These are phyloP conservation scores for Acronicta psi DNA, from an alignment of 2,888 invertebrate species.

Conservation along the genomic window DNA sequence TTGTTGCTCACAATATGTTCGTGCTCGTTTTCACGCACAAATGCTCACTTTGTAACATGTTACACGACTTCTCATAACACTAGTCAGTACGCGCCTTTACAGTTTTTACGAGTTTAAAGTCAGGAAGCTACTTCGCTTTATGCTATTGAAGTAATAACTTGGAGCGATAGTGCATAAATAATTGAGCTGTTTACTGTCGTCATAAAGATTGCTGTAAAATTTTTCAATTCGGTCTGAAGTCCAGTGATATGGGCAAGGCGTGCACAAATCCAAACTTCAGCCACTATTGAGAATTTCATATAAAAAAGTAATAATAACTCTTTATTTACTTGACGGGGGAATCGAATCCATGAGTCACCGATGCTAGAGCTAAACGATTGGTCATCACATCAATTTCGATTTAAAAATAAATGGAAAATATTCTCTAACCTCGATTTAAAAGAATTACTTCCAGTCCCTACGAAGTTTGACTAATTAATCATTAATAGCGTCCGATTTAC, in stretches of 20 bases:
- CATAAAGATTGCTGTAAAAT: background rate
- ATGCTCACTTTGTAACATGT: no score
- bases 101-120: slow-evolving; percentile 28
- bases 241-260: no score
- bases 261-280: no score
- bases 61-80: no score
- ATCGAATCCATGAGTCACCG: slow-evolving; percentile 19
- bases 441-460: slow-evolving; percentile 55
- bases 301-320: no score
- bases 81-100: no score
- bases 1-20: no score
- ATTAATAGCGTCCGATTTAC: slow-evolving; percentile 56
- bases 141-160: slow-evolving; percentile 8
- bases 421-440: slow-evolving; percentile 54
- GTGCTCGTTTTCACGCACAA: no score
- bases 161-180: background rate
- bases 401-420: slow-evolving; percentile 36
- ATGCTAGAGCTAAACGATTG: no score
- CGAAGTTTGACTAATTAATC: slow-evolving; percentile 59
- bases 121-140: background rate
- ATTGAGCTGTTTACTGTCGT: background rate
- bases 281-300: no score
- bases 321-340: background rate
- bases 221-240: no score
- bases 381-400: no score